A percentile compares a stretch with the other conserved stretches of the same genome.
Conservation (phyloP, 2,888 invertebrate species). For the Shargacucullia verbasci region DNA sequence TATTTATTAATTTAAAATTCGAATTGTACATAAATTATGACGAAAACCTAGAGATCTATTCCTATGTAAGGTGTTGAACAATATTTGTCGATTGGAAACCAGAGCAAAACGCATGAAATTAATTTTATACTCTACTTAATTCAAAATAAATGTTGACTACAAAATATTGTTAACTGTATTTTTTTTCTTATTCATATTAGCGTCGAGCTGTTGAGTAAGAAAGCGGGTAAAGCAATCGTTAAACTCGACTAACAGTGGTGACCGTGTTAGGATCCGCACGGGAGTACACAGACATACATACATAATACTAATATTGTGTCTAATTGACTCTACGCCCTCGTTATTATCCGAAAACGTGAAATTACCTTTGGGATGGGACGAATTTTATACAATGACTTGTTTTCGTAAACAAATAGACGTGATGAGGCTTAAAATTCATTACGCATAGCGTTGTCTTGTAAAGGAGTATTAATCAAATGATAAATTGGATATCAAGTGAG, state of each 20-base stretch:
- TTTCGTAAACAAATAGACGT: constrained; percentile 39
- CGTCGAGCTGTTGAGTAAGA: constrained; percentile 4
- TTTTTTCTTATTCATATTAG: background rate
- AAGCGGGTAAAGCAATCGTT: constrained; percentile 9
- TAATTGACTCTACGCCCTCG: constrained; percentile 43
- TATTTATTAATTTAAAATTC: constrained; percentile 24
- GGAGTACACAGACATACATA: constrained; percentile 21
- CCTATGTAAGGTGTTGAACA: background rate
- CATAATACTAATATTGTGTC: constrained; percentile 38
- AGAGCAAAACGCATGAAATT: constrained; percentile 16
- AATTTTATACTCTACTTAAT: constrained; percentile 24
- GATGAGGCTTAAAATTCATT: constrained; percentile 22
- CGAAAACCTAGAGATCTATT: constrained; percentile 1
- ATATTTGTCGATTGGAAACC: constrained; percentile 6
- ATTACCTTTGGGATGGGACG: constrained; percentile 26
- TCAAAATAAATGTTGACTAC: constrained; percentile 13
- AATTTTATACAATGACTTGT: constrained; percentile 21
- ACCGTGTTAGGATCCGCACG: constrained; percentile 25
- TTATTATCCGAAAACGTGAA: constrained; percentile 39
- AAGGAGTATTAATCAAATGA: constrained; percentile 24
- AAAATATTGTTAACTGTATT: constrained; percentile 2
- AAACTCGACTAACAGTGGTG: constrained; percentile 25
- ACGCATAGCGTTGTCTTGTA: constrained; percentile 20
- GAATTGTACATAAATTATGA: constrained; percentile 5
- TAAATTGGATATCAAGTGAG: constrained; percentile 41